phyloP scores from a whole-genome alignment of 2,888 invertebrate genomes.

The Halocaridina rubra region DNA sequence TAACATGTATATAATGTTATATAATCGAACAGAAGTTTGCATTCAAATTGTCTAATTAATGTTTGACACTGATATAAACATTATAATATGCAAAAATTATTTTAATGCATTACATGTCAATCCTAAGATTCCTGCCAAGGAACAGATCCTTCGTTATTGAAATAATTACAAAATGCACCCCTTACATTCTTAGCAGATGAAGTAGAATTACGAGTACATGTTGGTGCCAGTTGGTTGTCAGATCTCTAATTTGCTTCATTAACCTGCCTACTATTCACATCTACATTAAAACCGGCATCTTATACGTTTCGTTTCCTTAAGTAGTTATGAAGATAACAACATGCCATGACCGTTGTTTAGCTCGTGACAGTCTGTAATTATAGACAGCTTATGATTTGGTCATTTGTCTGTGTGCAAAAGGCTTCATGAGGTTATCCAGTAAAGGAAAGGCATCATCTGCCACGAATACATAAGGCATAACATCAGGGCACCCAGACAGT shows the following conservation, averaged over 20 bases:
- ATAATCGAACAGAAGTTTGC: slow-evolving; percentile 7
- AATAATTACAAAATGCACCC: neutral
- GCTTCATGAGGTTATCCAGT: neutral
- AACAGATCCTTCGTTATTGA: neutral
- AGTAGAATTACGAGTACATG: neutral
- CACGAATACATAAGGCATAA: too few relatives aligned
- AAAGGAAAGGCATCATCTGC: slow-evolving; percentile 4
- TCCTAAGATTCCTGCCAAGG: slow-evolving; percentile 17
- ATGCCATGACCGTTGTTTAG: neutral
- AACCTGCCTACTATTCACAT: neutral
- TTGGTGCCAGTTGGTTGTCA: slow-evolving; percentile 7
- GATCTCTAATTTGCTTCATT: neutral
- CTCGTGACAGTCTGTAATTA: neutral
- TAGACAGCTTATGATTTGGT: neutral
- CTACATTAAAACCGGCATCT: neutral
- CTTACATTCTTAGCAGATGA: neutral
- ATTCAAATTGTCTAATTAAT: neutral
- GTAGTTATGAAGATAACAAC: slow-evolving; percentile 10
- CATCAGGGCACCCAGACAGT: too few relatives aligned
- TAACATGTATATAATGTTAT: neutral
- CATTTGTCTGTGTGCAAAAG: neutral
- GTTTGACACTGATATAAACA: neutral
- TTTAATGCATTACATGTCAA: neutral
- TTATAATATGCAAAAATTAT: neutral
- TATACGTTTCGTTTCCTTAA: neutral